phyloP scores from a whole-genome alignment of 2,888 invertebrate genomes.

The Isotomurus palustris region DNA sequence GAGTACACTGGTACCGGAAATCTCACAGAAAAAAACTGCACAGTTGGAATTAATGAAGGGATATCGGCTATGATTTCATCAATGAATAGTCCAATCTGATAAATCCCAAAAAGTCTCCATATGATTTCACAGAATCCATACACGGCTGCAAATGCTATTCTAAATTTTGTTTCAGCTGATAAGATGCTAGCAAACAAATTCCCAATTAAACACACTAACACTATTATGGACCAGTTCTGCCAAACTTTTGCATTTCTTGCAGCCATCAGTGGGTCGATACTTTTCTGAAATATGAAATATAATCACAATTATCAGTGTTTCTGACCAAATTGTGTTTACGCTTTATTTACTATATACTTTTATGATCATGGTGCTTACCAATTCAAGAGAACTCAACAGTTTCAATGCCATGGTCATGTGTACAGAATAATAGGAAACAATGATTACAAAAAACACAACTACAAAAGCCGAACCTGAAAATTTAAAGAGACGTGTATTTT shows the following conservation, averaged over 20 bases:
- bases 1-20: conserved; percentile 18
- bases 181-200: conserved; percentile 26
- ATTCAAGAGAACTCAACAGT: conserved; percentile 21
- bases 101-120: conserved; percentile 38
- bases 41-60: conserved; percentile 19
- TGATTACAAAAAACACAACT: conserved; percentile 17
- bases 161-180: conserved; percentile 19
- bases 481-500: background rate
- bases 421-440: conserved; percentile 27
- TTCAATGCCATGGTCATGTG: conserved; percentile 32
- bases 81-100: conserved; percentile 33
- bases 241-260: conserved; percentile 32
- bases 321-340: too few relatives aligned
- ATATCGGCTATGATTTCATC: conserved; percentile 29
- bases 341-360: too few relatives aligned
- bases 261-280: conserved; percentile 20
- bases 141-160: background rate
- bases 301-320: background rate
- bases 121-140: conserved; percentile 24
- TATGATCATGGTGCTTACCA: conserved; percentile 14
- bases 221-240: conserved; percentile 39
- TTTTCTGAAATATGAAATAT: conserved; percentile 24
- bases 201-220: conserved; percentile 29
- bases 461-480: conserved; percentile 23
- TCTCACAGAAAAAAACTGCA: conserved; percentile 31